phyloP scores from a whole-genome alignment of 37 sponge, comb jelly and placozoan genomes.

The Chondrosia reniformis region DNA sequence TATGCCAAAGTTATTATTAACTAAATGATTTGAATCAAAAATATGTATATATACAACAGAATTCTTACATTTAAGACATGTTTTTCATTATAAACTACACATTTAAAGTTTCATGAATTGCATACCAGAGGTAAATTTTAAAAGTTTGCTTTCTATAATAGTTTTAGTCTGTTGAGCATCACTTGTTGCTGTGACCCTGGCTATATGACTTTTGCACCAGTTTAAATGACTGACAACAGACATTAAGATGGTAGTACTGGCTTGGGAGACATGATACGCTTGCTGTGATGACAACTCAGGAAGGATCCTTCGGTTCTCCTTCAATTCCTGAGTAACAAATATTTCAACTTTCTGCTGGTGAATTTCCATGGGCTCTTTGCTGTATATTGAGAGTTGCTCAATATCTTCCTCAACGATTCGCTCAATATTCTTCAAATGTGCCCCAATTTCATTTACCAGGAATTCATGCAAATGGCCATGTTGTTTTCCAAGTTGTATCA shows the following conservation, averaged over 20 bases:
- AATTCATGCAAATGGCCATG: constrained; percentile 17
- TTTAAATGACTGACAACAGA: not conserved
- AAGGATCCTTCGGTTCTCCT: not conserved
- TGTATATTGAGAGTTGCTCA: not conserved
- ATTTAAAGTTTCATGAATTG: not conserved
- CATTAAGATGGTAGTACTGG: not conserved
- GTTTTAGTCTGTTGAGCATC: not conserved
- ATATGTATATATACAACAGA: not conserved
- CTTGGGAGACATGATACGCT: too few relatives aligned
- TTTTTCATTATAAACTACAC: not conserved
- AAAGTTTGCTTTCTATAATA: not conserved
- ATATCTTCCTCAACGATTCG: constrained; percentile 38
- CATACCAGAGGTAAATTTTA: not conserved
- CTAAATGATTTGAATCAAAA: too few relatives aligned
- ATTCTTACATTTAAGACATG: not conserved
- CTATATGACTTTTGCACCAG: not conserved
- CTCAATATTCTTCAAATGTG: constrained; percentile 9
- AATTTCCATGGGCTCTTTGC: not conserved
- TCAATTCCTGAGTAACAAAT: not conserved
- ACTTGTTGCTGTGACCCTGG: not conserved
- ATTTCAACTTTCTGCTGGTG: not conserved
- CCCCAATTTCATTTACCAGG: not conserved
- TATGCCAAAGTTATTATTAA: too few relatives aligned
- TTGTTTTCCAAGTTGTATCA: constrained; percentile 15
- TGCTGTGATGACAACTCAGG: not conserved